A percentile compares a stretch with the other conserved stretches of the same genome.
Evolutionary conservation across 2,113 vertebrate genomes (phyloP).

Genomic region (Oryzias woworae): DNA sequence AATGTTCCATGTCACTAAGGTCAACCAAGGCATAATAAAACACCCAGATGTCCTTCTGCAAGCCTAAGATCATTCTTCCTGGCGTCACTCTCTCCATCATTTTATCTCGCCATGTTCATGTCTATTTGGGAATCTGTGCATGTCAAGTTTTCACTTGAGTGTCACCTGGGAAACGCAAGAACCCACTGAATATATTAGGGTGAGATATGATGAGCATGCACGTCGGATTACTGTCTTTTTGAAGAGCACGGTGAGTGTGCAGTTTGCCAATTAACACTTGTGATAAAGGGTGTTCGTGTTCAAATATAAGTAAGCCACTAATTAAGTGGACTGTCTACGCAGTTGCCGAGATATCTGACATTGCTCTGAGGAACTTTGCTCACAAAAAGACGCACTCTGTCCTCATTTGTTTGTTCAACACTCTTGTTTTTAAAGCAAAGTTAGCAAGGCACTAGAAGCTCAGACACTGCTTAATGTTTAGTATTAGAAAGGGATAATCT

Average conservation of each 20-base stretch:
- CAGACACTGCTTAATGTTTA: too few relatives aligned
- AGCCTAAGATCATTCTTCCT: constrained; percentile 19
- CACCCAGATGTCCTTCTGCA: constrained; percentile 27
- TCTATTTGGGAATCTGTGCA: constrained; percentile 12
- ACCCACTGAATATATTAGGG: not conserved
- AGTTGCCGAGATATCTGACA: not conserved
- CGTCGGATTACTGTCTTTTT: constrained; percentile 4
- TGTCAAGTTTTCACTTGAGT: constrained; percentile 23
- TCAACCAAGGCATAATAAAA: constrained; percentile 30
- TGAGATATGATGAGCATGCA: not conserved
- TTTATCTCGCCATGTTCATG: constrained; percentile 20
- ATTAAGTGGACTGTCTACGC: not conserved
- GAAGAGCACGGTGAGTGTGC: not conserved
- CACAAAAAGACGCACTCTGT: too few relatives aligned
- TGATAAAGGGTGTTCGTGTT: not conserved
- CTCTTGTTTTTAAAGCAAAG: constrained; percentile 6
- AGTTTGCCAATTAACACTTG: constrained; percentile 14
- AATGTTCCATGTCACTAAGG: constrained; percentile 15
- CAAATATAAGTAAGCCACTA: constrained; percentile 1
- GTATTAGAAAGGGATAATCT: too few relatives aligned
- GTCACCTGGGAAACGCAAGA: constrained; percentile 11
- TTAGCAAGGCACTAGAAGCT: not conserved
- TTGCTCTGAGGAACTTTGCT: not conserved
- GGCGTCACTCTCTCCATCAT: constrained; percentile 18
- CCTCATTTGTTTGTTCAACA: too few relatives aligned